Conservation (phyloP, 1,140 invertebrate genomes). For the Tetramorium simillimum region DNA sequence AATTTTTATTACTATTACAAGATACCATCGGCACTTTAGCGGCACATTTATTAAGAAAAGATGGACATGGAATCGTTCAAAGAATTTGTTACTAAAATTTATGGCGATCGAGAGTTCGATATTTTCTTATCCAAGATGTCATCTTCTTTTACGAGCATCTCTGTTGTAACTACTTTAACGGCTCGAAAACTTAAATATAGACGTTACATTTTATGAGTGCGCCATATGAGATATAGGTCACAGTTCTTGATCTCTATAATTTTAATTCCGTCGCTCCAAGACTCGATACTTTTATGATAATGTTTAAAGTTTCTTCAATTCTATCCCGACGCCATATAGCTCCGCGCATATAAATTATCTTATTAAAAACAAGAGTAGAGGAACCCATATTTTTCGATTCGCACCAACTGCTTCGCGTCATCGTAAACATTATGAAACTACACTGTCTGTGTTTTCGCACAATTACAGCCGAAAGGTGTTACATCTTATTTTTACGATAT, state of each 20-base stretch:
- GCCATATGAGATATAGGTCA: neutral
- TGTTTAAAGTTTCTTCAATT: constrained; percentile 26
- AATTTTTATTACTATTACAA: neutral
- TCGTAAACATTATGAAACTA: constrained; percentile 50
- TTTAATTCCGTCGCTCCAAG: constrained; percentile 12
- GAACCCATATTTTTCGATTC: constrained; percentile 31
- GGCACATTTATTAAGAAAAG: neutral
- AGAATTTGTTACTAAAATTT: neutral
- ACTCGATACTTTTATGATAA: constrained; percentile 39
- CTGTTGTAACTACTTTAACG: neutral
- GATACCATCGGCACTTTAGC: neutral
- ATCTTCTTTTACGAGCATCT: neutral
- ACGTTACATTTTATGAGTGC: constrained; percentile 16
- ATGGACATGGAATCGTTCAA: neutral
- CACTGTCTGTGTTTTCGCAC: constrained; percentile 21
- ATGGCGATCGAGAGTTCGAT: neutral
- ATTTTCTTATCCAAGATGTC: neutral
- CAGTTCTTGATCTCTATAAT: constrained; percentile 5
- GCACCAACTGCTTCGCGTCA: constrained; percentile 17
- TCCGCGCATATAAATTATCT: constrained; percentile 63
- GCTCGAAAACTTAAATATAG: neutral
- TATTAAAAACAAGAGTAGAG: constrained; percentile 49
- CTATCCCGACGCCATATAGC: neutral
- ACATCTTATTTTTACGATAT: constrained; percentile 45
- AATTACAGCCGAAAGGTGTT: constrained; percentile 26